Base-by-base conservation (phyloP, 2,888 invertebrate genomes). In the Agonopterix subpropinquella region DNA sequence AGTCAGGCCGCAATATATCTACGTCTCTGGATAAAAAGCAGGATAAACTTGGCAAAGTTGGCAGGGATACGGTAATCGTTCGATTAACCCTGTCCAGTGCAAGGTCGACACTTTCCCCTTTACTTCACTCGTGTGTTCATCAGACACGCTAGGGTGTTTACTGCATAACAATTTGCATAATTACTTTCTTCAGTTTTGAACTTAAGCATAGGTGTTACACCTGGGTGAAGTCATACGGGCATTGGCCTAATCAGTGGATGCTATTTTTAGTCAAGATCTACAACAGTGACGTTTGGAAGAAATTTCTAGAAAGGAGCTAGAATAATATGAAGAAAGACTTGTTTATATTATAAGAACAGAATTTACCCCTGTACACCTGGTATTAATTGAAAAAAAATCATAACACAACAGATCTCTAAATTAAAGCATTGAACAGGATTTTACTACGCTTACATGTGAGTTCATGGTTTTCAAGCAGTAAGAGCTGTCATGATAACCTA, bases 101-200 rank as follows among this genome's bases (percentile, higher is more conserved):
- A 77, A 75, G 76, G 78, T 65, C 69, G 57, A 56, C 68, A 72
- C 75, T 75, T 77, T 77, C 70, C 64, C 71, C 66, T 68, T 58
- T 49, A 47, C 53, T 45, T 55, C 28, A 28, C 28, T 28, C 28
- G 57, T 52, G 59, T 55, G 54, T 52, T 51, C 55, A 57, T 57
- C 56, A 49, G 56, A 52, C 68, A 69, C 66, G 68, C 67, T 39
- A 68, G 54, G 56, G 51, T 18, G 44, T 44, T 45, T 48, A 43
- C 39, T 51, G 43, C 43, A 45, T 46, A 39, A 51, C 43, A 28
- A 43, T 47, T 52, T 49, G 47, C 48, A 52, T 52, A 52, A 46
- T 47, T 41, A 48, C 51, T 47, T 50, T 47, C 51, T 41, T 11
- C 46, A 9, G 41, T 11, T 45, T 8, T 10, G 13, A 45, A 10